Evolutionary conservation across 2,113 vertebrate species (phyloP), one percentile per base, ranked within the genome.

Genomic region (Pica pica): DNA sequence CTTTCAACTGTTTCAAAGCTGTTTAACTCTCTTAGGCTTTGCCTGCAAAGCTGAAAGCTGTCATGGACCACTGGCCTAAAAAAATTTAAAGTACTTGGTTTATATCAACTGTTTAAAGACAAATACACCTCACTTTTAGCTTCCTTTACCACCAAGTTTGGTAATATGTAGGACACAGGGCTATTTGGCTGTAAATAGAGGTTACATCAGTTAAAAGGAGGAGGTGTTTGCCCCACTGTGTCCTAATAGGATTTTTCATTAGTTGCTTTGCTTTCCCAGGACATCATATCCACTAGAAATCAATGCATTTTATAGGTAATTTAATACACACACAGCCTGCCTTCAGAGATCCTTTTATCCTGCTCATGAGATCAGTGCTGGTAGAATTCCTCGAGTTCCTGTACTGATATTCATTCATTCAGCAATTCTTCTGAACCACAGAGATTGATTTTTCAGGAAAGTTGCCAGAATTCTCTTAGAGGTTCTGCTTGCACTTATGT

Each of bases 391-490:
- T 94, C 2, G 0, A 77, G 65, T 41, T 83, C 81, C 61, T 64
- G 53, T 4, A 2, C 46, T 46, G 44, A 24, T 42, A 56, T 3
- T 64, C 30, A 53, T 67, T 87, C 88, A 78, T 89, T 70, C 75
- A 92, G 49, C 49, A 89, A 9, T 69, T 93, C 63, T 80, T 93
- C 79, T 56, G 59, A 93, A 78, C 55, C 42, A 60, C 75, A 88
- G 22, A 95, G 64, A 90, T 46, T 31, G 79, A 93, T 95, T 95
- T 95, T 93, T 75, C 64, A 93, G 76, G 37, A 59, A 93, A 70
- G 94, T 74, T 95, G 85, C 83, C 88, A 69, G 87, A 69, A 55
- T 55, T 71, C 53, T 80, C 83, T 76, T 16, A 60, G 71, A 69
- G 39, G 33, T 83, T 93, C 71, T 96, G 79, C 76, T 73, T 74